Percentiles rank a stretch among this genome's conserved stretches.
These are phyloP conservation scores for Tetrao urogallus DNA, from an alignment of 2,113 vertebrate species.

Conservation along the genomic window DNA sequence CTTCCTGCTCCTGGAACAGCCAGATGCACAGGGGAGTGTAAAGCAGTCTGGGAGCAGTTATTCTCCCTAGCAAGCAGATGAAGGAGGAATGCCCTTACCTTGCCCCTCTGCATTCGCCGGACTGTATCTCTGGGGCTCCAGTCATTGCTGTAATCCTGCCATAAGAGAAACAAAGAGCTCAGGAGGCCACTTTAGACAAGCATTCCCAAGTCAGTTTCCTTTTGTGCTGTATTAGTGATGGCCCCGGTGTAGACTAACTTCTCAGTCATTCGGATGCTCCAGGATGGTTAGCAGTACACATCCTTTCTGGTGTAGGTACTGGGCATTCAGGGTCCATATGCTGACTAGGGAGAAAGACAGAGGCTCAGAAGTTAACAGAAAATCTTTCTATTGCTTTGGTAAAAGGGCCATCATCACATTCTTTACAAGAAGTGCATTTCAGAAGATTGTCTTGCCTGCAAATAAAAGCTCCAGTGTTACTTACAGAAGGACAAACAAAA, in stretches of 20 bases:
- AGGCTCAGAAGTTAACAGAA: not conserved
- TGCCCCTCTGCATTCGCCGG: slow-evolving; percentile 88
- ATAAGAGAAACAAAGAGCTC: slow-evolving; percentile 23
- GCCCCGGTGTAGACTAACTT: not conserved
- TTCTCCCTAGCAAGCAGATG: not conserved
- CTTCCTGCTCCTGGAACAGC: not conserved
- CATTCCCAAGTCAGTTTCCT: not conserved
- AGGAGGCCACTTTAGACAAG: not conserved
- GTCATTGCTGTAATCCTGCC: slow-evolving; percentile 88
- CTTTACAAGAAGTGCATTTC: not conserved
- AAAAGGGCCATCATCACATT: not conserved
- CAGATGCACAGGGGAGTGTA: not conserved
- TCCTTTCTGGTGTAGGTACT: not conserved
- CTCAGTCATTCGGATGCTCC: not conserved
- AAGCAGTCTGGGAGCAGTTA: not conserved
- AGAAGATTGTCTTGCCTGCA: not conserved
- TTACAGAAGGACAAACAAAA: slow-evolving; percentile 23
- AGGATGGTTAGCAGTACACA: not conserved
- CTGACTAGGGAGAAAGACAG: not conserved
- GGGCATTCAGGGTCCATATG: not conserved
- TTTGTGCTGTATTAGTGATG: not conserved
- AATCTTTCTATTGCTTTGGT: not conserved
- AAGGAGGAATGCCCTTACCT: slow-evolving; percentile 78
- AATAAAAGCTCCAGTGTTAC: not conserved
- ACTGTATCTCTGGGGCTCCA: slow-evolving; percentile 90